phyloP scores from a whole-genome alignment of 2,113 vertebrate species.

The Danionella cerebrum region DNA sequence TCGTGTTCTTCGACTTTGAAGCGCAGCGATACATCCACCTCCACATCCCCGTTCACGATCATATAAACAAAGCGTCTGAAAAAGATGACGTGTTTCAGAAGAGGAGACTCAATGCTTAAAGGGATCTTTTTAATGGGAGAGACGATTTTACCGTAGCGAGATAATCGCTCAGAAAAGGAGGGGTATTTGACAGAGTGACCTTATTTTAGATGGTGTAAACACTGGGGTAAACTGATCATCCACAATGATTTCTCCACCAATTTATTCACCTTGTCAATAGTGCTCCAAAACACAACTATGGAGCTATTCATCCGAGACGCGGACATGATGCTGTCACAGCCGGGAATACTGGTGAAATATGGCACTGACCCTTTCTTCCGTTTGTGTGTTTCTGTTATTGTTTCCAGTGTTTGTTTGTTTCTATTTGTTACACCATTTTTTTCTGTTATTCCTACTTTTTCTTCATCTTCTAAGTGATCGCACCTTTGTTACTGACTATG shows the following conservation, averaged over 20 bases:
- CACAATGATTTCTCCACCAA: background rate
- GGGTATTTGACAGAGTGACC: background rate
- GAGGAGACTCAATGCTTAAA: background rate
- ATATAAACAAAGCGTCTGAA: conserved; percentile 21
- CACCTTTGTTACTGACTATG: too few species aligned
- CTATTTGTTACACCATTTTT: too few species aligned
- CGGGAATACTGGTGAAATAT: too few species aligned
- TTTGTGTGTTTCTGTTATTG: too few species aligned
- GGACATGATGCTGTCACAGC: too few species aligned
- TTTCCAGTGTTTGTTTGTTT: too few species aligned
- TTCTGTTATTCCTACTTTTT: too few species aligned
- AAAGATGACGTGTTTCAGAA: conserved; percentile 8
- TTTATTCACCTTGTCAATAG: background rate
- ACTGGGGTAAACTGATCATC: background rate
- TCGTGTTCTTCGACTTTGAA: background rate
- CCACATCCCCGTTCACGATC: background rate
- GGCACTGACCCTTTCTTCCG: too few species aligned
- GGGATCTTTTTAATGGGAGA: background rate
- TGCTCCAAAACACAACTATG: background rate
- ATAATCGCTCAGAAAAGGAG: background rate
- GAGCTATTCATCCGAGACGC: background rate
- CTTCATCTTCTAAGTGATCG: too few species aligned
- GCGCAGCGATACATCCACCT: background rate
- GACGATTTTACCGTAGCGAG: background rate
- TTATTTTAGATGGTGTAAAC: background rate